phyloP scores from a whole-genome alignment of 2,113 vertebrate genomes.

The Numida meleagris region DNA sequence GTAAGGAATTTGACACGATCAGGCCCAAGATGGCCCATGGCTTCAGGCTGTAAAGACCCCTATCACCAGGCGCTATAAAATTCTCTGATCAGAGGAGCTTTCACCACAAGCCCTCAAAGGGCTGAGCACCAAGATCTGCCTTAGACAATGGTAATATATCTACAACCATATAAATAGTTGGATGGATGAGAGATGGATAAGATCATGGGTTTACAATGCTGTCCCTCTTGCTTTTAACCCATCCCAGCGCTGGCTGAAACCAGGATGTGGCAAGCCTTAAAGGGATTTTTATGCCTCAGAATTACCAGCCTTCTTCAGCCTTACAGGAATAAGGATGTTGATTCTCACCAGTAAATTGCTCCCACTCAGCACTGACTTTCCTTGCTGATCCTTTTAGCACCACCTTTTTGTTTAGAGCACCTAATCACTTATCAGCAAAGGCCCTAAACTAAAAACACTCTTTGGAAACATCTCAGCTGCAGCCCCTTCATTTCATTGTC shows the following conservation, averaged over 20 bases:
- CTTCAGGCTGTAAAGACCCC: constrained; percentile 28
- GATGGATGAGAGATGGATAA: constrained; percentile 51
- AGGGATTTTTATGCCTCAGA: constrained; percentile 55
- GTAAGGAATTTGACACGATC: constrained; percentile 49
- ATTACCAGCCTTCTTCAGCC: constrained; percentile 16
- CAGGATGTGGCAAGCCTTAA: constrained; percentile 62
- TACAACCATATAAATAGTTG: constrained; percentile 46
- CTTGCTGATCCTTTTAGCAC: constrained; percentile 52
- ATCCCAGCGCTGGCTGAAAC: constrained; percentile 28
- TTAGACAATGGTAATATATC: constrained; percentile 52
- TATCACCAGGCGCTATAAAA: constrained; percentile 60
- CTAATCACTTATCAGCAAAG: constrained; percentile 56
- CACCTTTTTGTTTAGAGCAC: constrained; percentile 20
- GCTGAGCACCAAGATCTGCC: constrained; percentile 5
- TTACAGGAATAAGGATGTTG: constrained; percentile 65
- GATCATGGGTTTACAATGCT: constrained; percentile 66
- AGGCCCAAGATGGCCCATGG: background rate
- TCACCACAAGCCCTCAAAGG: constrained; percentile 36
- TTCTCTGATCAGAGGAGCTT: constrained; percentile 27
- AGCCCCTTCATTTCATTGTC: background rate
- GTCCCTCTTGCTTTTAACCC: constrained; percentile 62
- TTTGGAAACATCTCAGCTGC: background rate
- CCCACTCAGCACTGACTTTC: constrained; percentile 41
- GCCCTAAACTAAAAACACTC: background rate
- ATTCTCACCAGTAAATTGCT: constrained; percentile 53